Conservation (phyloP, 1,140 invertebrate species). For the Trypoxylus dichotomus region DNA sequence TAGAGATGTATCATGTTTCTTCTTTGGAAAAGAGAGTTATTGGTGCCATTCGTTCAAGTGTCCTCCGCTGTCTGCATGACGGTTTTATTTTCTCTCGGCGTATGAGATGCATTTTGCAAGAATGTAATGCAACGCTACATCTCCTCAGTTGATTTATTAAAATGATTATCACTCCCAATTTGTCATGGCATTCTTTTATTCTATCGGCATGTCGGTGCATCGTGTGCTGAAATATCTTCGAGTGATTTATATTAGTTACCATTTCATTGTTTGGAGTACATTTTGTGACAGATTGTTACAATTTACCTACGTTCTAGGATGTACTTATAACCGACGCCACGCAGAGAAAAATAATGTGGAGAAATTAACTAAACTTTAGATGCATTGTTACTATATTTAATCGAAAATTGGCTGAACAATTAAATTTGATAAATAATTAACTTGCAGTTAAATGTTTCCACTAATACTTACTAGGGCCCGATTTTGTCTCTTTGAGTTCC, state of each 20-base stretch:
- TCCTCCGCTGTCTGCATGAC: background rate
- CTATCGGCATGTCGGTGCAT: background rate
- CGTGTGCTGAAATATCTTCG: background rate
- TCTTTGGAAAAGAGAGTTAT: background rate
- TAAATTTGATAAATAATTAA: too few relatives aligned
- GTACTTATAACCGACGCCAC: too few relatives aligned
- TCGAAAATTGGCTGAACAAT: too few relatives aligned
- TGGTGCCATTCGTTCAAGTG: background rate
- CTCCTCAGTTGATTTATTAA: background rate
- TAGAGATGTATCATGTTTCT: constrained; percentile 9
- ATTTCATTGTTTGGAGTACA: background rate
- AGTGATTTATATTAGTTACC: background rate
- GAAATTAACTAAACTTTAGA: too few relatives aligned
- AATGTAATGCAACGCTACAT: background rate
- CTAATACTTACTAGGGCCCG: too few relatives aligned
- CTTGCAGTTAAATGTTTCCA: too few relatives aligned
- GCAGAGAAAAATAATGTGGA: too few relatives aligned
- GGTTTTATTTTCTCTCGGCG: background rate
- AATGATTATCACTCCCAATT: background rate
- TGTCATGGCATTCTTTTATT: background rate
- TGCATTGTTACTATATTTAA: too few relatives aligned
- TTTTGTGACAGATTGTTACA: too few relatives aligned
- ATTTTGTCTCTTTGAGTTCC: too few relatives aligned
- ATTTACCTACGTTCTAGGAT: too few relatives aligned
- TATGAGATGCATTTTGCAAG: background rate